Evolutionary conservation across 2,113 vertebrate species (phyloP), one percentile per base, ranked within the genome.

Genomic region (Cryptomyrus ogoouensis): DNA sequence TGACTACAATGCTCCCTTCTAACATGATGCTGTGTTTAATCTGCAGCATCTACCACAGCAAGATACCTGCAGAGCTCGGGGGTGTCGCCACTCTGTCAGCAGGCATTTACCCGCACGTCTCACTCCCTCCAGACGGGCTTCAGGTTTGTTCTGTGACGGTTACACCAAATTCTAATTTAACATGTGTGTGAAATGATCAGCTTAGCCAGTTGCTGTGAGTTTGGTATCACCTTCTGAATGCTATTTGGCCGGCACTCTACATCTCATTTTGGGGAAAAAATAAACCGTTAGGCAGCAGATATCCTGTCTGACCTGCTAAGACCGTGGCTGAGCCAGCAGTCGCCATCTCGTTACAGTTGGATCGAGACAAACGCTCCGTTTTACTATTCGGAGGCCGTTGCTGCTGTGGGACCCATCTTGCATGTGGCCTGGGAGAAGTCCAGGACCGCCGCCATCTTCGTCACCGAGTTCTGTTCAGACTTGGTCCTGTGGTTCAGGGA

Each of bases 51-150:
- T 42, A 93, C 88, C 85, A 96, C 96, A 66, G 95, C 94, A 35
- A 70, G 31, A 53, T 93, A 93, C 87, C 97, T 99, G 4, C 95
- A 52, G 17, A 96, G 93, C 44, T 96, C 95, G 0, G 97, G 98
- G 10, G 0, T 98, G 90, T 94, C 96, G 58, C 94, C 94, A 0
- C 95, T 94, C 8, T 95, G 93, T 1, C 96, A 97, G 89, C 96
- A 97, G 89, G 94, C 95, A 49, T 98, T 96, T 96, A 93, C 93
- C 91, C 97, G 94, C 91, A 93, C 96, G 27, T 96, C 96, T 6
- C 89, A 94, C 1, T 95, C 94, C 93, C 93, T 96, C 24, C 95
- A 96, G 5, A 92, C 96, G 15, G 95, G 96, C 5, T 95, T 96
- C 95, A 97, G 97, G 98, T 99, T 44, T 17, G 94, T 92, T 44